Percentiles rank a stretch among this genome's conserved stretches.
phyloP scores from a whole-genome alignment of 2,888 invertebrate genomes.

The Bembecia ichneumoniformis region DNA sequence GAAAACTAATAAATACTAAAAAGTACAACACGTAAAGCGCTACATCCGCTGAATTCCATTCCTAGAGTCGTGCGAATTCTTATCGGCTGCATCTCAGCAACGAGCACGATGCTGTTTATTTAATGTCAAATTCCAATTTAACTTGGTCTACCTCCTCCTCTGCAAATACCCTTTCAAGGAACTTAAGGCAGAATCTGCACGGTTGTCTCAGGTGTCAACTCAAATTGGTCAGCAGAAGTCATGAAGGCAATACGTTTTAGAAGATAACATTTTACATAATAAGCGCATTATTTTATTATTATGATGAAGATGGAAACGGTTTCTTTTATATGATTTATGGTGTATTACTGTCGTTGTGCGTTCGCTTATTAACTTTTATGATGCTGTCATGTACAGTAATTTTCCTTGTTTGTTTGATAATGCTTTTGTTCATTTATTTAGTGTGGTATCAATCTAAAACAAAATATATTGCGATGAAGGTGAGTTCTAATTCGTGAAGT shows the following conservation, averaged over 20 bases:
- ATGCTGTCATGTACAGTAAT: no score
- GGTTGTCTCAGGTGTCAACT: not conserved
- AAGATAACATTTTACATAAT: no score
- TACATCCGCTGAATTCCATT: slow-evolving; percentile 4
- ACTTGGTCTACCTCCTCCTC: slow-evolving; percentile 11
- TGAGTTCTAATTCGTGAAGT: no score
- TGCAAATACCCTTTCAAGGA: not conserved
- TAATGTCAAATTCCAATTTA: slow-evolving; percentile 24
- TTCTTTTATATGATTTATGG: no score
- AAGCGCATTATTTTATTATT: not conserved
- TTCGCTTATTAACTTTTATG: no score
- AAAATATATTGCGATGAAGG: no score
- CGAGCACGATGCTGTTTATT: slow-evolving; percentile 42
- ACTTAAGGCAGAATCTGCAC: not conserved
- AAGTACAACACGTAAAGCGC: slow-evolving; percentile 1
- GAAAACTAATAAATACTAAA: not conserved
- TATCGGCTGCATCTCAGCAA: slow-evolving; percentile 43
- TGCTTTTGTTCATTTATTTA: no score
- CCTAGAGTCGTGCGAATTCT: slow-evolving; percentile 47
- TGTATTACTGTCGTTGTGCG: no score
- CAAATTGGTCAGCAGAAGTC: no score
- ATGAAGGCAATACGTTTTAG: not conserved
- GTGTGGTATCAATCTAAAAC: no score
- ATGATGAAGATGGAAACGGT: not conserved
- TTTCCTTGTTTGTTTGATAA: no score